Conservation (phyloP, 2,888 invertebrate species). For the Harpagoxenus sublaevis region DNA sequence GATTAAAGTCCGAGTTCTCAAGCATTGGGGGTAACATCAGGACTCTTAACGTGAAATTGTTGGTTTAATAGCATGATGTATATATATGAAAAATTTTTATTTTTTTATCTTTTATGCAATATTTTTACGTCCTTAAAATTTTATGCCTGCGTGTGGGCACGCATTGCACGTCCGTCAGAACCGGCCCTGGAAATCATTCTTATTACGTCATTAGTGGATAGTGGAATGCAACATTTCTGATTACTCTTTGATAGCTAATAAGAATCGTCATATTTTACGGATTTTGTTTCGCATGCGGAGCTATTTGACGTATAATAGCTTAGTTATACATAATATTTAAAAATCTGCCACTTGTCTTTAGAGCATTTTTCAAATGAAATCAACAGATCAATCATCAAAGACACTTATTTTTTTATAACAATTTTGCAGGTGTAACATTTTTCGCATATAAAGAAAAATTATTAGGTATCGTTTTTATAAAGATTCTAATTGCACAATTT, state of each 20-base stretch:
- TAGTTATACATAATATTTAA: background rate
- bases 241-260: background rate
- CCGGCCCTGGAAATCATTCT: background rate
- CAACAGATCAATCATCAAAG: background rate
- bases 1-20: no score
- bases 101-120: no score
- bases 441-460: background rate
- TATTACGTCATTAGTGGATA: background rate
- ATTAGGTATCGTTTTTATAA: background rate
- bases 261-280: background rate
- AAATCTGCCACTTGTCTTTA: background rate
- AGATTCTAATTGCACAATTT: conserved; percentile 17
- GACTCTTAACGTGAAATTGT: no score
- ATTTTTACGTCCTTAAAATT: no score
- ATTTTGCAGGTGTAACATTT: conserved; percentile 2
- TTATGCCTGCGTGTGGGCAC: no score
- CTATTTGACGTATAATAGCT: background rate
- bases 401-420: background rate
- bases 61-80: no score
- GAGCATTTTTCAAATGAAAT: background rate
- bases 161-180: no score
- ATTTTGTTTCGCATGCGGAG: background rate
- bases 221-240: background rate
- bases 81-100: no score
- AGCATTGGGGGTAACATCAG: no score